Conservation (phyloP, 2,113 vertebrate genomes). For the Chrysemys picta region DNA sequence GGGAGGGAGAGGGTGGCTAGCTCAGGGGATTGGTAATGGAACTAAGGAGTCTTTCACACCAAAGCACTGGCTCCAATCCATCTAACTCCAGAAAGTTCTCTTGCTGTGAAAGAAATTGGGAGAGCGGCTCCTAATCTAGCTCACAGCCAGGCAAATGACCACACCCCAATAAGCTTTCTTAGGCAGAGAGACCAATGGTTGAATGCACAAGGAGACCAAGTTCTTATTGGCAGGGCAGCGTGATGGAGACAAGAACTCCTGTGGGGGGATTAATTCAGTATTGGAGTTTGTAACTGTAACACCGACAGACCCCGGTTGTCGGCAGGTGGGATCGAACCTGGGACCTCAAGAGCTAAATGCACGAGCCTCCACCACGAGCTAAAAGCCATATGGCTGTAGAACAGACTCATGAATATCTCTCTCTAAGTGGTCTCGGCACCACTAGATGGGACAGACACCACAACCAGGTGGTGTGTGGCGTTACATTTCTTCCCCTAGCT, state of each 20-base stretch:
- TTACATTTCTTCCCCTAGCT: too few relatives aligned
- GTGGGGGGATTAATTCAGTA: background rate
- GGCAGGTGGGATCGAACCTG: rapidly evolving
- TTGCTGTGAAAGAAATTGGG: background rate
- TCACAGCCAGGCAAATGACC: background rate
- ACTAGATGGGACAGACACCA: too few relatives aligned
- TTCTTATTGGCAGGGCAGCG: rapidly evolving
- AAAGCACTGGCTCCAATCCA: rapidly evolving
- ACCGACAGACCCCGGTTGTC: rapidly evolving
- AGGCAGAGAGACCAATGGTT: background rate
- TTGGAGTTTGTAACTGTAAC: background rate
- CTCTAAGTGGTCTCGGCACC: too few relatives aligned
- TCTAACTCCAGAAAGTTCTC: background rate
- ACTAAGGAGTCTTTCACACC: rapidly evolving
- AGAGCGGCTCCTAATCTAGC: background rate
- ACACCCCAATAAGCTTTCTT: rapidly evolving
- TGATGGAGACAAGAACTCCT: rapidly evolving
- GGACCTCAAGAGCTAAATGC: too few relatives aligned
- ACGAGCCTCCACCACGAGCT: too few relatives aligned
- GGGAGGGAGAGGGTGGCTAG: background rate
- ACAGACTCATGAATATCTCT: too few relatives aligned
- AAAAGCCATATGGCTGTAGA: too few relatives aligned
- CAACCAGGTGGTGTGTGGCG: too few relatives aligned
- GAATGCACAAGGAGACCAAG: rapidly evolving
- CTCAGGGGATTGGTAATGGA: background rate